These are phyloP conservation scores for Prosapia bicincta DNA, from an alignment of 2,888 invertebrate species.

Conservation along the genomic window DNA sequence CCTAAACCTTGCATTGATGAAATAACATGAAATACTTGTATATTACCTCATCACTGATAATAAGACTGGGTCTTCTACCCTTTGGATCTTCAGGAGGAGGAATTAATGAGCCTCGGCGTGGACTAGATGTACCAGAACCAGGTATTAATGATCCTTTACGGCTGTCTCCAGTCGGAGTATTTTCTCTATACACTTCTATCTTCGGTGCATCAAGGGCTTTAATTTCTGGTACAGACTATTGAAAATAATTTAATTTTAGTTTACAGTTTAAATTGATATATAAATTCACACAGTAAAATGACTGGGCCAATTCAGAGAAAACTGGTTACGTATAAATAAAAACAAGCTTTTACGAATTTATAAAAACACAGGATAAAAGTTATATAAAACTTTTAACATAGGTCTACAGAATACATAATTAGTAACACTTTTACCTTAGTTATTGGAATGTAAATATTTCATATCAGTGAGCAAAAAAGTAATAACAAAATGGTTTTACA, in stretches of 20 bases:
- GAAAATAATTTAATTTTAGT: background rate
- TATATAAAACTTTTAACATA: too few species aligned
- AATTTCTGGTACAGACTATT: slow-evolving; percentile 56
- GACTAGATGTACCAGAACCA: slow-evolving; percentile 57
- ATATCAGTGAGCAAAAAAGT: too few species aligned
- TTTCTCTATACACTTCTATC: slow-evolving; percentile 83
- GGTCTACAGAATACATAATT: too few species aligned
- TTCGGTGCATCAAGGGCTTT: slow-evolving; percentile 70
- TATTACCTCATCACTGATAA: slow-evolving; percentile 90
- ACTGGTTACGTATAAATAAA: too few species aligned
- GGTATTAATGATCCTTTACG: slow-evolving; percentile 75
- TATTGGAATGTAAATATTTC: too few species aligned
- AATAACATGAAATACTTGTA: background rate
- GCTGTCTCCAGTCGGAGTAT: slow-evolving; percentile 57
- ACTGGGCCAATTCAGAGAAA: too few species aligned
- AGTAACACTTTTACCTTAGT: too few species aligned
- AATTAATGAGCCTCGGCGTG: slow-evolving; percentile 78
- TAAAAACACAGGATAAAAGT: too few species aligned
- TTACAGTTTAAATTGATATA: too few species aligned
- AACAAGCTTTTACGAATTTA: too few species aligned
- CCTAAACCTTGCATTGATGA: background rate
- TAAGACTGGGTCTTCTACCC: slow-evolving; percentile 82
- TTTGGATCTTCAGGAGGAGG: slow-evolving; percentile 75
- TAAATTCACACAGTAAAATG: too few species aligned
- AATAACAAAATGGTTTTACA: too few species aligned